Evolutionary conservation across 2,888 invertebrate genomes (phyloP).

Genomic region (Sinelater perroti): DNA sequence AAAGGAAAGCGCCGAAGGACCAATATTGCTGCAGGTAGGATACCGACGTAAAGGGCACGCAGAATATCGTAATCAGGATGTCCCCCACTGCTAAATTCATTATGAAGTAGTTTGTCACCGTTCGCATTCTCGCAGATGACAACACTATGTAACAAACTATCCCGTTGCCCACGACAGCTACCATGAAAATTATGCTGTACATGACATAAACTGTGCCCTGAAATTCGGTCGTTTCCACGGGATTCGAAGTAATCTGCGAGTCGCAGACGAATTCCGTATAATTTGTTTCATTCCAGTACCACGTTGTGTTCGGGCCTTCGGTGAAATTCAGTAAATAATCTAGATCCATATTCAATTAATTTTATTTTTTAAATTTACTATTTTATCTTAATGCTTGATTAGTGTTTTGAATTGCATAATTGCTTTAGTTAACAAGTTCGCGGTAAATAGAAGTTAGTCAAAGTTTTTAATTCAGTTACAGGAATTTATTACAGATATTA

Average conservation of each 20-base stretch:
- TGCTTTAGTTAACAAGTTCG: too few species aligned
- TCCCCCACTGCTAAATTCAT: slow-evolving; percentile 90
- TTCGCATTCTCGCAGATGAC: slow-evolving; percentile 85
- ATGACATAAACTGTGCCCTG: slow-evolving; percentile 73
- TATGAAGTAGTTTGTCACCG: slow-evolving; percentile 92
- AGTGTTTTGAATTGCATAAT: too few species aligned
- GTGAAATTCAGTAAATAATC: slow-evolving; percentile 9
- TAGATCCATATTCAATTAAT: too few species aligned
- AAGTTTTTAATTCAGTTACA: too few species aligned
- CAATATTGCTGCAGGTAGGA: slow-evolving; percentile 83
- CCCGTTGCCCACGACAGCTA: slow-evolving; percentile 77
- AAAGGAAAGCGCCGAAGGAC: slow-evolving; percentile 88
- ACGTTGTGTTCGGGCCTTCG: not conserved
- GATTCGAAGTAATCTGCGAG: slow-evolving; percentile 24
- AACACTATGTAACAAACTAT: slow-evolving; percentile 88
- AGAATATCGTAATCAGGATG: slow-evolving; percentile 87
- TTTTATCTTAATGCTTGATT: too few species aligned
- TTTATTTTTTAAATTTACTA: too few species aligned
- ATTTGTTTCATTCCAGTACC: slow-evolving; percentile 26
- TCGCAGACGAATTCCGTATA: slow-evolving; percentile 28
- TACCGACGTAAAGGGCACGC: slow-evolving; percentile 90
- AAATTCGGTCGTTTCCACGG: slow-evolving; percentile 61
- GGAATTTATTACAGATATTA: too few species aligned
- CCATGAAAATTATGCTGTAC: slow-evolving; percentile 76
- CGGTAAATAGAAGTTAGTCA: too few species aligned